Conservation (phyloP, 2,888 invertebrate genomes). For the Hyposoter didymator region DNA sequence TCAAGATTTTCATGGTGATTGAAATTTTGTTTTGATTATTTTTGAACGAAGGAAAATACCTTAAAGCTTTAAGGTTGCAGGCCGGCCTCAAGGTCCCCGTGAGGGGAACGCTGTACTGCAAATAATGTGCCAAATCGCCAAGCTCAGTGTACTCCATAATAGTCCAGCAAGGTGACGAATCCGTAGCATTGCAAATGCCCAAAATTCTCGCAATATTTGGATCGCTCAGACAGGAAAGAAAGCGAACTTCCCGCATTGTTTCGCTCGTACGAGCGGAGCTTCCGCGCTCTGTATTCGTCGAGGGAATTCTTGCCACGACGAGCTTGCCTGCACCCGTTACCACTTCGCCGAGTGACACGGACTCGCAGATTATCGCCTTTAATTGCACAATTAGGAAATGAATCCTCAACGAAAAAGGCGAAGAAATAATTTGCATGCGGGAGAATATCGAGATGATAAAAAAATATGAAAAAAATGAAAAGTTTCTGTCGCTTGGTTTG, state of each 20-base stretch:
- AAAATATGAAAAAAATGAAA: too few relatives aligned
- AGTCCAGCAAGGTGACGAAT: slow-evolving; percentile 88
- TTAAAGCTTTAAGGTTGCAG: slow-evolving; percentile 83
- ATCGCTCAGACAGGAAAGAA: slow-evolving; percentile 89
- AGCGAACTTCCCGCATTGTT: slow-evolving; percentile 88
- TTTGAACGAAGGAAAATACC: slow-evolving; percentile 72
- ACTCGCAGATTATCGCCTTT: slow-evolving; percentile 86
- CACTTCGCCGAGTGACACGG: slow-evolving; percentile 85
- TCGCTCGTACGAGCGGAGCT: slow-evolving; percentile 83
- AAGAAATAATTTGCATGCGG: not conserved
- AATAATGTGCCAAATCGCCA: slow-evolving; percentile 90
- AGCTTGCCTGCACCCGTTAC: slow-evolving; percentile 85
- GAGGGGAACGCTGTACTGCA: slow-evolving; percentile 84
- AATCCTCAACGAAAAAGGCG: not conserved
- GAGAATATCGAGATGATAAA: not conserved
- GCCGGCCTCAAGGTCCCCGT: slow-evolving; percentile 81
- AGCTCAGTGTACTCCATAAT: slow-evolving; percentile 91
- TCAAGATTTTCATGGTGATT: not conserved
- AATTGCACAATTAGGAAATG: not conserved
- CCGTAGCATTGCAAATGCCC: slow-evolving; percentile 86
- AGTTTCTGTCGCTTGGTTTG: not conserved
- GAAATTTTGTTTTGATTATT: not conserved
- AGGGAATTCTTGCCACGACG: slow-evolving; percentile 86
- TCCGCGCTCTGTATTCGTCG: slow-evolving; percentile 81
- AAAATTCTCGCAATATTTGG: slow-evolving; percentile 88